phyloP scores from a whole-genome alignment of 2,113 vertebrate genomes.

The Mormyrus iriodes region DNA sequence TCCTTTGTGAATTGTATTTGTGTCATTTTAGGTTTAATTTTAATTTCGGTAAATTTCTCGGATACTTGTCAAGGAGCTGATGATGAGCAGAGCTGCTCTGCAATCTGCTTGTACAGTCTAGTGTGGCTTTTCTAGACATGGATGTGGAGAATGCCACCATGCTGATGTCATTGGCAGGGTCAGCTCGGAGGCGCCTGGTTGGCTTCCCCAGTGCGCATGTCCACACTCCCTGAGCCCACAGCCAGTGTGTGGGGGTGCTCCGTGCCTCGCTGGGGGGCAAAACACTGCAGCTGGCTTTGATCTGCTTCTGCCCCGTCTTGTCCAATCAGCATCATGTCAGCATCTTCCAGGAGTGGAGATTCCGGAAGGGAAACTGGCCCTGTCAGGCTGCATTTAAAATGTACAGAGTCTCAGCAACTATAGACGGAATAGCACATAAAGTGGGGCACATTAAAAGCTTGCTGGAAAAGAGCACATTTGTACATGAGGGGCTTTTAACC shows the following conservation, averaged over 20 bases:
- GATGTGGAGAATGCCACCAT: neutral
- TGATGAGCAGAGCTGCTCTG: neutral
- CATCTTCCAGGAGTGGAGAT: conserved; percentile 58
- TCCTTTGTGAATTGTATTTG: neutral
- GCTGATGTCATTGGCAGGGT: conserved; percentile 50
- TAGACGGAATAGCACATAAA: neutral
- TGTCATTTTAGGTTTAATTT: neutral
- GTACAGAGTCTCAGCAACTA: neutral
- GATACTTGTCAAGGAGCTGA: neutral
- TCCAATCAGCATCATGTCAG: conserved; percentile 74
- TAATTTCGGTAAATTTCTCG: neutral
- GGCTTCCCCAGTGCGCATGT: conserved; percentile 29
- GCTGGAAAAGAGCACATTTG: neutral
- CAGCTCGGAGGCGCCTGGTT: conserved; percentile 29
- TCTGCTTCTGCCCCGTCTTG: conserved; percentile 69
- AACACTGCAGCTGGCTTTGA: conserved; percentile 76
- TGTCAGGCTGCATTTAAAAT: conserved; percentile 59
- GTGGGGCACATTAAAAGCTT: neutral
- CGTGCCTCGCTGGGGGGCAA: conserved; percentile 67
- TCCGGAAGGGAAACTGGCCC: conserved; percentile 57
- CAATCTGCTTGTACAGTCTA: neutral
- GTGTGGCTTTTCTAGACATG: neutral
- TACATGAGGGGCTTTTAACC: neutral
- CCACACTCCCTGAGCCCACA: conserved; percentile 4
- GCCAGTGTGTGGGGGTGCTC: conserved; percentile 52